Conservation (phyloP, 2,113 vertebrate species). For the Crotophaga sulcirostris region DNA sequence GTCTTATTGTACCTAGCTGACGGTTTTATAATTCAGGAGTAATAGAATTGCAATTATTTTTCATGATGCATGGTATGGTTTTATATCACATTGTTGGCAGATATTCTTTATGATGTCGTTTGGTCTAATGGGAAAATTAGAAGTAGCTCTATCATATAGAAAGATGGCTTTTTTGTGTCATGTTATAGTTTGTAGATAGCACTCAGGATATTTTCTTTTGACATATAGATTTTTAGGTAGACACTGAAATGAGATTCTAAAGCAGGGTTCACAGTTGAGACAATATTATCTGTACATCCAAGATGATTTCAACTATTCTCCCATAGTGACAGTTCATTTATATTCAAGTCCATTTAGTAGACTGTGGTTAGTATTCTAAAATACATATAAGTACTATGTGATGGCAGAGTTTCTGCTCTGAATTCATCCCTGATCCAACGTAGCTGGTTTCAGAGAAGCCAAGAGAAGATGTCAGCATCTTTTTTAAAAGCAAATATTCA, state of each 20-base stretch:
- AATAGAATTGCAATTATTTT: slow-evolving; percentile 82
- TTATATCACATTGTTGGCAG: slow-evolving; percentile 76
- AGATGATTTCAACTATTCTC: slow-evolving; percentile 24
- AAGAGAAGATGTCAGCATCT: neutral
- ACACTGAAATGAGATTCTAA: slow-evolving; percentile 56
- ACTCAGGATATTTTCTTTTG: slow-evolving; percentile 53
- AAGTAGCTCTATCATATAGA: slow-evolving; percentile 67
- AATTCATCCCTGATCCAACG: neutral
- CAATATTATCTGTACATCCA: slow-evolving; percentile 24
- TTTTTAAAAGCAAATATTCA: neutral
- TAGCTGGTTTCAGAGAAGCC: neutral
- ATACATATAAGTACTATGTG: neutral
- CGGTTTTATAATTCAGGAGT: slow-evolving; percentile 74
- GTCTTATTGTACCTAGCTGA: slow-evolving; percentile 73
- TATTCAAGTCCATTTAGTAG: slow-evolving; percentile 41
- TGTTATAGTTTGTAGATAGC: slow-evolving; percentile 64
- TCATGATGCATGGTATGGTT: slow-evolving; percentile 75
- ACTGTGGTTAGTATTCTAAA: slow-evolving; percentile 26
- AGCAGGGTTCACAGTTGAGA: slow-evolving; percentile 13
- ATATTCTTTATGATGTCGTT: slow-evolving; percentile 75
- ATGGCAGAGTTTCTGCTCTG: neutral
- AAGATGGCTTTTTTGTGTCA: slow-evolving; percentile 68
- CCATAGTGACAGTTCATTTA: slow-evolving; percentile 25
- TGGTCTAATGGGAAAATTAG: slow-evolving; percentile 80
- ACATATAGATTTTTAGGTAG: slow-evolving; percentile 64